Evolutionary conservation across 2,888 invertebrate species (phyloP), one percentile per base, ranked within the genome.

Genomic region (Silvanus unidentatus): DNA sequence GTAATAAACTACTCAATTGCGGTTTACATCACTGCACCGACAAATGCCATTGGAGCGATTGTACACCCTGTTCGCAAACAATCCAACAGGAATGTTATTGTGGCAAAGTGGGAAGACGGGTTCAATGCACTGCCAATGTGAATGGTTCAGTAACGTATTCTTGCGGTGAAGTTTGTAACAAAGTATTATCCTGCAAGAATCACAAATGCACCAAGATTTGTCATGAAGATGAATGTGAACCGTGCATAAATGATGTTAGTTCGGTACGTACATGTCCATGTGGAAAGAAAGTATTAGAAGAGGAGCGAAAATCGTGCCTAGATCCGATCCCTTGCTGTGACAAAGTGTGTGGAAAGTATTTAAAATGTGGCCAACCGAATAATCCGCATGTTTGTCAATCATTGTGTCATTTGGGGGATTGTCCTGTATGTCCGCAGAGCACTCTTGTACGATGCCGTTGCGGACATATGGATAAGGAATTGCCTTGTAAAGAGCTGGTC

Each of bases 271-370:
- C 76, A 30, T 93, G 93, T 62, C 86, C 84, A 0, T 93, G 93
- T 66, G 88, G 88, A 1, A 82, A 86, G 69, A 80, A 78, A 29
- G 66, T 72, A 1, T 62, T 73, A 52, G 65, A 64, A 15, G 48
- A 54, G 5, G 67, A 70, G 27, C 77, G 93, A 47, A 76, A 73
- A 39, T 77, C 78, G 6, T 95, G 94, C 68, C 74, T 83, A 4
- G 92, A 94, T 69, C 81, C 87, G 0, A 81, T 95, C 53, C 88
- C 91, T 0, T 78, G 84, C 29, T 96, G 95, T 70, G 84, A 82
- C 37, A 81, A 79, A 59, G 68, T 72, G 43, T 85, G 84, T 62
- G 75, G 77, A 38, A 84, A 82, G 61, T 74, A 75, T 1, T 70
- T 88, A 16, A 71, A 74, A 14, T 90, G 89, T 66, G 88, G 88